These are phyloP conservation scores for Drosophila meridiana DNA, from an alignment of 2,888 invertebrate genomes.

Conservation along the genomic window DNA sequence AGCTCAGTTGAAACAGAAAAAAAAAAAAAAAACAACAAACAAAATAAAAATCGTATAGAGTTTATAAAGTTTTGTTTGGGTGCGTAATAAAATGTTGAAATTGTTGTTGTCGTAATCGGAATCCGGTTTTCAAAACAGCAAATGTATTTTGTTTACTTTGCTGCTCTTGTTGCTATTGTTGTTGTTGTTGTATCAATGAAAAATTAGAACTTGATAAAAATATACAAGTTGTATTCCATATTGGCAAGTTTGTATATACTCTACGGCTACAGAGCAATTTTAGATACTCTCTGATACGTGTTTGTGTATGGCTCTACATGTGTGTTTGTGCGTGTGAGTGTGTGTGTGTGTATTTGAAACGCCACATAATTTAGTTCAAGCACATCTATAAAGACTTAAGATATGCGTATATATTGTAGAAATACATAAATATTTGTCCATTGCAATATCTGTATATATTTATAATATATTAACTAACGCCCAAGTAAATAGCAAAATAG, in stretches of 20 bases:
- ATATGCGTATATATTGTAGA: constrained; percentile 15
- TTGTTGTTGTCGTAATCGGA: constrained; percentile 43
- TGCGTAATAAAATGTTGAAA: constrained; percentile 57
- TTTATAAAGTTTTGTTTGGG: constrained; percentile 48
- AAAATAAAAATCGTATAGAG: constrained; percentile 22
- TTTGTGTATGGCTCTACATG: background rate
- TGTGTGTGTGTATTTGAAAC: constrained; percentile 39
- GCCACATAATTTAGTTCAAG: constrained; percentile 29
- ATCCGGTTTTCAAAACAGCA: constrained; percentile 44
- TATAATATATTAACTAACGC: background rate
- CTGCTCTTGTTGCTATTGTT: no score
- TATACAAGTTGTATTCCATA: constrained; percentile 48
- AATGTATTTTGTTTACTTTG: constrained; percentile 41
- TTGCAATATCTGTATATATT: constrained; percentile 6
- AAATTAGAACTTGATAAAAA: constrained; percentile 67
- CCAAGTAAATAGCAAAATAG: background rate
- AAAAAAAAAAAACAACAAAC: constrained; percentile 4
- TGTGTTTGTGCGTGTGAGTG: constrained; percentile 16
- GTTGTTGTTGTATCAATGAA: constrained; percentile 1
- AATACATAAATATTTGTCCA: constrained; percentile 28
- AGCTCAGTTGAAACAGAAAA: constrained; percentile 19
- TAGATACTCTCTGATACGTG: constrained; percentile 17
- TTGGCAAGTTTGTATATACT: constrained; percentile 34
- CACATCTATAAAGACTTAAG: constrained; percentile 35
- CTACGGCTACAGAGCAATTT: constrained; percentile 24